Conservation (phyloP, 2,113 vertebrate genomes). For the Nibea coibor region DNA sequence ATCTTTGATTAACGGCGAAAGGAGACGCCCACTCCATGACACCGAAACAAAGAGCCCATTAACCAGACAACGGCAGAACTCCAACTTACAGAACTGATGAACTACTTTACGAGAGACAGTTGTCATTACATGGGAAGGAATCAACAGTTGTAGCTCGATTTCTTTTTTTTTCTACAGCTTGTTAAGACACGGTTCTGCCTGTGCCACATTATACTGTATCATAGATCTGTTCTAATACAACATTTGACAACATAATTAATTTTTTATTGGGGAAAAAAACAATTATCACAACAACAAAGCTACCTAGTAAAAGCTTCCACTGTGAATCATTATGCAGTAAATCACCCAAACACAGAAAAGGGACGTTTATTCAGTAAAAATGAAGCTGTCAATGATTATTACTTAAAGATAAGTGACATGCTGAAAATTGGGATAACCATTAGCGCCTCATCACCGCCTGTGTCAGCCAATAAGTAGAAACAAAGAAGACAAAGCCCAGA, state of each 20-base stretch:
- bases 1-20: not conserved
- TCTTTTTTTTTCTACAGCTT: not conserved
- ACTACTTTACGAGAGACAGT: no score
- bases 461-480: slow-evolving; percentile 14
- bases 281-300: not conserved
- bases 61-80: not conserved
- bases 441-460: slow-evolving; percentile 22
- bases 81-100: not conserved
- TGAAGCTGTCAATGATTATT: slow-evolving; percentile 58
- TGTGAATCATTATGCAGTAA: slow-evolving; percentile 20
- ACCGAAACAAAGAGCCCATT: not conserved
- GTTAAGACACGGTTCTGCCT: not conserved
- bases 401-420: slow-evolving; percentile 53
- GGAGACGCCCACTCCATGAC: not conserved
- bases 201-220: not conserved
- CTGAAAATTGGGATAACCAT: slow-evolving; percentile 42
- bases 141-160: not conserved
- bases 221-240: not conserved
- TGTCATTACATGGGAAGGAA: not conserved
- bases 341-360: not conserved
- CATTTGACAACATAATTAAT: not conserved
- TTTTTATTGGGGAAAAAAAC: not conserved
- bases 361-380: slow-evolving; percentile 39
- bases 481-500: not conserved
- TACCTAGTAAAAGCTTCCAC: not conserved